A percentile compares a stretch with the other conserved stretches of the same genome.
Evolutionary conservation across 2,888 invertebrate species (phyloP).

Genomic region (Callyntrura guangdongensis): DNA sequence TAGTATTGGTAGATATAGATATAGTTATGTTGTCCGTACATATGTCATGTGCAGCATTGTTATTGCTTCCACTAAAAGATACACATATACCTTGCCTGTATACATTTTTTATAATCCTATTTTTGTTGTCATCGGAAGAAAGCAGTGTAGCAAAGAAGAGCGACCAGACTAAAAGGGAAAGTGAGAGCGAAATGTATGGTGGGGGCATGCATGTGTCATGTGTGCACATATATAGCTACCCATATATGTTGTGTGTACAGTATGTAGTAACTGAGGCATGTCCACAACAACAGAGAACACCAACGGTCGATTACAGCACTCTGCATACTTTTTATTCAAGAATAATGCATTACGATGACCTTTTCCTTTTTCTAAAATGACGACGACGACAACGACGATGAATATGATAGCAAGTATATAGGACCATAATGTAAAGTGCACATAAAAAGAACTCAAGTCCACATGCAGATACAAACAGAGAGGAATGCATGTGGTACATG

Average conservation of each 20-base stretch:
- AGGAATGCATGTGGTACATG: neutral
- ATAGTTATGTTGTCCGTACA: constrained; percentile 38
- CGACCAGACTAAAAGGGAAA: constrained; percentile 1
- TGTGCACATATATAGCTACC: neutral
- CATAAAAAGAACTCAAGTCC: no score
- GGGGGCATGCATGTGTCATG: neutral
- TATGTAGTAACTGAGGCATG: constrained; percentile 29
- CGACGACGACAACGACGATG: neutral
- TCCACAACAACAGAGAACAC: constrained; percentile 41
- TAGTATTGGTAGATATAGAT: neutral
- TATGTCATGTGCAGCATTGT: constrained; percentile 65
- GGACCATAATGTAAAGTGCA: no score
- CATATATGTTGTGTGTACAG: neutral
- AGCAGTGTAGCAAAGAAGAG: neutral
- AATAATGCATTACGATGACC: constrained; percentile 66
- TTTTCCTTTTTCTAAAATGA: constrained; percentile 52
- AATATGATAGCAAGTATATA: neutral
- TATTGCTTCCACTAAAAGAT: constrained; percentile 34
- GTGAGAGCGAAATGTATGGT: neutral
- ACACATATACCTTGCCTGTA: constrained; percentile 14
- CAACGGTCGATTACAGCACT: neutral
- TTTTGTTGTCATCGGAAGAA: constrained; percentile 22
- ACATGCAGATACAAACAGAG: no score
- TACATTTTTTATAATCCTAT: constrained; percentile 2
- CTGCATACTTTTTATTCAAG: neutral